phyloP scores from a whole-genome alignment of 2,113 vertebrate species.

The Rhynchopsitta pachyrhyncha region DNA sequence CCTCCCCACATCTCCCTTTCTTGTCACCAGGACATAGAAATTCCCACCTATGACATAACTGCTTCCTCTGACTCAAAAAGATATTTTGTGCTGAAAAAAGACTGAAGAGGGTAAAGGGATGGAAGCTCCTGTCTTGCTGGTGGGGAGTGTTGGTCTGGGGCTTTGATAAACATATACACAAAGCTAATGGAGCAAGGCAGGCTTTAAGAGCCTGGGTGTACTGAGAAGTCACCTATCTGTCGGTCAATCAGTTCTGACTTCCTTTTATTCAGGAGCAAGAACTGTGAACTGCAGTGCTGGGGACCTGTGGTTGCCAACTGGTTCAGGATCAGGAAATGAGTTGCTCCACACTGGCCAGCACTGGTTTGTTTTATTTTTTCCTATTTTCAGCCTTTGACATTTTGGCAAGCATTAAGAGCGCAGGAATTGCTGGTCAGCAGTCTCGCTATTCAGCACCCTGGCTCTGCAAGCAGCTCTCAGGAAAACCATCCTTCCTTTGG shows the following conservation, averaged over 20 bases:
- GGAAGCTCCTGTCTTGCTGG: not conserved
- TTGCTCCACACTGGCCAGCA: not conserved
- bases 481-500: not conserved
- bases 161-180: not conserved
- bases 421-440: slow-evolving; percentile 36
- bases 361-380: not conserved
- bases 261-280: not conserved
- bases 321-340: not conserved
- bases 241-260: not conserved
- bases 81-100: not conserved
- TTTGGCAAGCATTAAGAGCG: not conserved
- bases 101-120: not conserved
- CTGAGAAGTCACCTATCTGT: not conserved
- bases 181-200: not conserved
- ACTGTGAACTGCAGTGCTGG: not conserved
- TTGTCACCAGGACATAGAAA: not conserved
- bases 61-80: not conserved
- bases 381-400: slow-evolving; percentile 6
- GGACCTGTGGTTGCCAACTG: not conserved
- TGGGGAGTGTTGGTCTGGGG: not conserved
- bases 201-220: not conserved
- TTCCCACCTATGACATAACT: not conserved
- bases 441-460: not conserved
- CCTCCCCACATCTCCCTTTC: not conserved
- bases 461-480: not conserved